Conservation (phyloP, 2,113 vertebrate genomes). For the Puma concolor region DNA sequence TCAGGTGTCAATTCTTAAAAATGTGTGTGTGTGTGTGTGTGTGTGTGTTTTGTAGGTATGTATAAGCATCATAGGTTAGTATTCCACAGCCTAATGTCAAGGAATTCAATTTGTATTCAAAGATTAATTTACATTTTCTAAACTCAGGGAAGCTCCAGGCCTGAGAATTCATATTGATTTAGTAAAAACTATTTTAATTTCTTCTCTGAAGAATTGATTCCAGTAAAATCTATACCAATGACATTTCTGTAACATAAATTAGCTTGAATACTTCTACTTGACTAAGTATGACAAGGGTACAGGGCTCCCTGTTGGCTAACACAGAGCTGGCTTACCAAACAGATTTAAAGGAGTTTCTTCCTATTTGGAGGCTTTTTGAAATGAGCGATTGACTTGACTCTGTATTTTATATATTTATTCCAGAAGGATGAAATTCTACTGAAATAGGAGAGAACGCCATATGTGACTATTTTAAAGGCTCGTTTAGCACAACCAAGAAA, state of each 20-base stretch:
- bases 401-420: conserved; percentile 16
- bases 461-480: background rate
- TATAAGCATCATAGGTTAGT: background rate
- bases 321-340: background rate
- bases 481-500: background rate
- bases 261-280: conserved; percentile 75
- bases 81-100: background rate
- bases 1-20: background rate
- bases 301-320: conserved; percentile 55
- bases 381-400: background rate
- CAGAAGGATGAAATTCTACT: background rate
- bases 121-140: conserved; percentile 62
- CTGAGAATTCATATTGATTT: conserved; percentile 78
- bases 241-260: conserved; percentile 79
- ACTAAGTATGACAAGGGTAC: conserved; percentile 70
- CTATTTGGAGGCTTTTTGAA: conserved; percentile 44
- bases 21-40: background rate
- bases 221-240: conserved; percentile 72
- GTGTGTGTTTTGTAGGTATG: background rate
- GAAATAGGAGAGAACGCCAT: background rate
- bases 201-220: conserved; percentile 77
- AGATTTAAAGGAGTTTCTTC: conserved; percentile 28
- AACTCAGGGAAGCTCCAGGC: conserved; percentile 68
- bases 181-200: conserved; percentile 65
- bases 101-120: conserved; percentile 73